Conservation (phyloP, 2,888 invertebrate genomes). For the Napeogenes inachia region DNA sequence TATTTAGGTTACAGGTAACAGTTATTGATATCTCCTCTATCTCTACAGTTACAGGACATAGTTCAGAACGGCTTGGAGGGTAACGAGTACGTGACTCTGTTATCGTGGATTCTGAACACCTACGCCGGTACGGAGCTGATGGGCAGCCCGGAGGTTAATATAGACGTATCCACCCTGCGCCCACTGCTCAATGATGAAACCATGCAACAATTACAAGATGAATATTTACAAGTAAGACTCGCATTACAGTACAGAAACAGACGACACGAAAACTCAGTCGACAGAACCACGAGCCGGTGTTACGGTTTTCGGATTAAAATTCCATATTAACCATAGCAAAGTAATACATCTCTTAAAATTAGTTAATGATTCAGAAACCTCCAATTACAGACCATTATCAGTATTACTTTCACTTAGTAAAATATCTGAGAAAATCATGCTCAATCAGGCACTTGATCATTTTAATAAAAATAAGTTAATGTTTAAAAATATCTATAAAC, state of each 20-base stretch:
- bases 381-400: no score
- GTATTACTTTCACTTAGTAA: no score
- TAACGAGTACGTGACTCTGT: constrained; percentile 95
- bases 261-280: no score
- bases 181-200: constrained; percentile 87
- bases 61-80: constrained; percentile 94
- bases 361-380: no score
- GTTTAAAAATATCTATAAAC: no score
- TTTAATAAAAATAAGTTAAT: no score
- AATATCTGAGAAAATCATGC: no score
- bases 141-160: constrained; percentile 90
- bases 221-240: constrained; percentile 82
- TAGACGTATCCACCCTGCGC: constrained; percentile 82
- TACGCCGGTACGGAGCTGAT: constrained; percentile 93
- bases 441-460: no score
- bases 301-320: no score
- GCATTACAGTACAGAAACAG: not conserved
- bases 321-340: no score
- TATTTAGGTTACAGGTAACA: not conserved
- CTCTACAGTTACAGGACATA: constrained; percentile 86
- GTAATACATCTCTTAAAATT: no score
- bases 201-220: constrained; percentile 86
- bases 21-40: not conserved
- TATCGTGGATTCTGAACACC: constrained; percentile 95
- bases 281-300: no score